Percentiles rank a stretch among this genome's conserved stretches.
Evolutionary conservation across 2,797 vertebrate species (phyloP).

Genomic region (Argentina silus): DNA sequence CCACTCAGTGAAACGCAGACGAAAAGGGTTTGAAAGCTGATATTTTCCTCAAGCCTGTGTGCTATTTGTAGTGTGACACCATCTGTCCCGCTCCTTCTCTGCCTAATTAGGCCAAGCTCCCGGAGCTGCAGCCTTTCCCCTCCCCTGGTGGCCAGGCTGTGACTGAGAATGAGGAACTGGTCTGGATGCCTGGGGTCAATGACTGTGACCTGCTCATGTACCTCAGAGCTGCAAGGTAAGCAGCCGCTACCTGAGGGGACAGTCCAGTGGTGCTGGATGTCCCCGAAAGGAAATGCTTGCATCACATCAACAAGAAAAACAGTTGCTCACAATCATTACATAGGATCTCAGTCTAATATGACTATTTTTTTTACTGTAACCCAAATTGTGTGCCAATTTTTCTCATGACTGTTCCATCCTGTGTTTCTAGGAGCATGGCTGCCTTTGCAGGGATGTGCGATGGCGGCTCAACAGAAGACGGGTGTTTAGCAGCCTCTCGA

Average conservation of each 20-base stretch:
- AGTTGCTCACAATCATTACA: no score
- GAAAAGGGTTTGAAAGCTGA: slow-evolving; percentile 67
- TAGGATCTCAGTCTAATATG: no score
- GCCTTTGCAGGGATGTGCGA: slow-evolving; percentile 99
- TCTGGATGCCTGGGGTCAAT: slow-evolving; percentile 99
- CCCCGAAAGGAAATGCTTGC: no score
- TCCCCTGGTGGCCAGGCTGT: slow-evolving; percentile 89
- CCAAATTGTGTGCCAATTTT: not conserved
- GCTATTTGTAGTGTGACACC: slow-evolving; percentile 76
- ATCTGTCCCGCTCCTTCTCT: slow-evolving; percentile 63
- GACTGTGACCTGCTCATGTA: slow-evolving; percentile 99
- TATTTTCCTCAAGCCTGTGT: slow-evolving; percentile 57
- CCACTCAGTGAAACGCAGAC: slow-evolving; percentile 44
- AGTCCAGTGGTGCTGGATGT: not conserved
- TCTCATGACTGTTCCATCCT: not conserved
- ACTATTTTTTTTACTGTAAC: no score
- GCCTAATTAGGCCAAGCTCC: slow-evolving; percentile 93
- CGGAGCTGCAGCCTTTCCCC: slow-evolving; percentile 96
- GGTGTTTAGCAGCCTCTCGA: slow-evolving; percentile 94
- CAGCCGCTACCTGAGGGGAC: not conserved
- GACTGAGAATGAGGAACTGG: slow-evolving; percentile 96
- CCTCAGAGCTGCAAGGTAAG: slow-evolving; percentile 95
- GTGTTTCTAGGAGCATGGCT: slow-evolving; percentile 89
- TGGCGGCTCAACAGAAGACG: slow-evolving; percentile 97
- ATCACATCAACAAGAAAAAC: no score